Conservation (phyloP, 2,797 vertebrate species). For the Eupleurogrammus muticus region DNA sequence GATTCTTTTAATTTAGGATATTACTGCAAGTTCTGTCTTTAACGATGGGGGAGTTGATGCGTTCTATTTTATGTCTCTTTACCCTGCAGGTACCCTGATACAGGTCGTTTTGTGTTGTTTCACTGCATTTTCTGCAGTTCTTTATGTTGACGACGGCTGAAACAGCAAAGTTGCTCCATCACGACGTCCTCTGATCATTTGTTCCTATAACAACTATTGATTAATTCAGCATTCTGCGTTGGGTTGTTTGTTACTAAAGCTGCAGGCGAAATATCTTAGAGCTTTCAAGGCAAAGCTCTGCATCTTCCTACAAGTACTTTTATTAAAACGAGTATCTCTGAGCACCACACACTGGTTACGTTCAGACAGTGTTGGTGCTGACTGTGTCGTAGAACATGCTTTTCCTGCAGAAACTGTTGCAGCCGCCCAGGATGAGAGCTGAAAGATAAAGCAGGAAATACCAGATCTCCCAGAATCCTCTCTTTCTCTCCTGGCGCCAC, state of each 20-base stretch:
- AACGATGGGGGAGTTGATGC: no score
- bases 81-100: no score
- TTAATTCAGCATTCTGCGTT: no score
- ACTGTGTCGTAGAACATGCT: constrained; percentile 49
- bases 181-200: neutral
- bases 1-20: no score
- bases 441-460: constrained; percentile 95
- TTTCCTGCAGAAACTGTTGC: constrained; percentile 49
- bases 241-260: neutral
- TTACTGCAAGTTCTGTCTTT: no score
- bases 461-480: constrained; percentile 78
- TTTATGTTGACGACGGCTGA: no score
- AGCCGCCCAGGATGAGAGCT: constrained; percentile 82
- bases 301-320: neutral
- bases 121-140: neutral
- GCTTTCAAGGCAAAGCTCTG: neutral
- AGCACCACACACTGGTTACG: neutral
- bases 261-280: neutral
- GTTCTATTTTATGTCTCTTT: no score
- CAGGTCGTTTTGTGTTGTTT: neutral
- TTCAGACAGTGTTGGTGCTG: neutral
- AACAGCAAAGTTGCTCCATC: no score
- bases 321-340: no score
- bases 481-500: constrained; percentile 89
- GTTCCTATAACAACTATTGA: neutral